phyloP scores from a whole-genome alignment of 2,888 invertebrate species.

The Cheilosia urbana region DNA sequence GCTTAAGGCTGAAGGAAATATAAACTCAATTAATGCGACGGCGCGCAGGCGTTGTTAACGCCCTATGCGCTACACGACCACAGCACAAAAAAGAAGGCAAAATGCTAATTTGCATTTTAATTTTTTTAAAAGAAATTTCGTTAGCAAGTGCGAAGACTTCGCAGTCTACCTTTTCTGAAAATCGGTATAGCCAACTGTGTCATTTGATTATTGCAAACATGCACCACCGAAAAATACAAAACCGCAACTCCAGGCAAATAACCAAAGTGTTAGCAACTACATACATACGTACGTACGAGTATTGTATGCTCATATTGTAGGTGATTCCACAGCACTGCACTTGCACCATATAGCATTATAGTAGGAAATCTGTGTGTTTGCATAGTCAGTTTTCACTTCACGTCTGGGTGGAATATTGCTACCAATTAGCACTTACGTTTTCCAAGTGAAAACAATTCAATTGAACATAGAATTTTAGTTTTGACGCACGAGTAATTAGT shows the following conservation, averaged over 20 bases:
- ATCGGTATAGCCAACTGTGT: conserved; percentile 2
- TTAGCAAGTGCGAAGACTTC: conserved; percentile 2
- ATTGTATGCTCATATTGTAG: neutral
- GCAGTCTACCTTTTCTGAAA: neutral
- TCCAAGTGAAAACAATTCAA: conserved; percentile 71
- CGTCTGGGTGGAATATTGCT: conserved; percentile 45
- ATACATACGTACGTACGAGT: neutral
- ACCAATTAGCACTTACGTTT: conserved; percentile 68
- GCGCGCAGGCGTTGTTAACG: too few species aligned
- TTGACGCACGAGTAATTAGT: conserved; percentile 68
- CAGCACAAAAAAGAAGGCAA: neutral
- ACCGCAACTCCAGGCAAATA: conserved; percentile 24
- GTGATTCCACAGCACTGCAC: neutral
- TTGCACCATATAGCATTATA: conserved; percentile 13
- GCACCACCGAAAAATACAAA: conserved; percentile 17
- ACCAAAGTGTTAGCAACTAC: conserved; percentile 45
- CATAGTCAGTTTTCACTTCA: conserved; percentile 51
- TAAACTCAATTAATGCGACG: too few species aligned
- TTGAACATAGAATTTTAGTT: conserved; percentile 61
- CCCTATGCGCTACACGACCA: too few species aligned
- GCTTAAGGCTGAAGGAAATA: too few species aligned
- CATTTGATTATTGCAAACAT: conserved; percentile 35
- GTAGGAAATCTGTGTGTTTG: conserved; percentile 27
- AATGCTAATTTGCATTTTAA: neutral
- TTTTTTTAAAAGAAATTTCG: neutral